A percentile compares a stretch with the other conserved stretches of the same genome.
Conservation (phyloP, 2,113 vertebrate genomes). For the Hydropotes inermis region DNA sequence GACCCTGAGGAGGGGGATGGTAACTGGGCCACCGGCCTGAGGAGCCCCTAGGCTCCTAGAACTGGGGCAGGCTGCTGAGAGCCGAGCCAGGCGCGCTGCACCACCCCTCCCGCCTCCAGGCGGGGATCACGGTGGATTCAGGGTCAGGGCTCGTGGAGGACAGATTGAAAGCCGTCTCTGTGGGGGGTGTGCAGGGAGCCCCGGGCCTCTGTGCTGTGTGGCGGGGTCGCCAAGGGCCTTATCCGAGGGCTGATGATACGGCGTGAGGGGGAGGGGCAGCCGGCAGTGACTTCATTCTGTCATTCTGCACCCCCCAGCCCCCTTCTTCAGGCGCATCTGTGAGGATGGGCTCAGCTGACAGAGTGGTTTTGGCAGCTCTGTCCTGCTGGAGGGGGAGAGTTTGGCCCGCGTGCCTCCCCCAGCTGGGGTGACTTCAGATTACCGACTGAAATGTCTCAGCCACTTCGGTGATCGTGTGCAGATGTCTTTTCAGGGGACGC, state of each 20-base stretch:
- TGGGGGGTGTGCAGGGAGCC: not conserved
- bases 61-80: not conserved
- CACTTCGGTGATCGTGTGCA: not conserved
- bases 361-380: not conserved
- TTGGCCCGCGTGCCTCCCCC: not conserved
- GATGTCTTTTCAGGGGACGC: not conserved
- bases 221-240: not conserved
- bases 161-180: not conserved
- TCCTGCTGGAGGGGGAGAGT: not conserved
- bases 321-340: not conserved
- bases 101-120: not conserved
- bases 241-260: not conserved
- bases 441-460: not conserved
- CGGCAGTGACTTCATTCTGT: not conserved
- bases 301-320: no score
- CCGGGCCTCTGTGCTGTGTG: not conserved
- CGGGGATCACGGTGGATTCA: not conserved
- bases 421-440: constrained; percentile 15
- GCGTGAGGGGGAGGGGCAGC: not conserved
- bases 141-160: not conserved
- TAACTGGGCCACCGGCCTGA: not conserved
- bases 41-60: not conserved
- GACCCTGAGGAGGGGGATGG: not conserved
- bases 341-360: not conserved
- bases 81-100: not conserved